Evolutionary conservation across 2,888 invertebrate species (phyloP).

Genomic region (Andrena praecox): DNA sequence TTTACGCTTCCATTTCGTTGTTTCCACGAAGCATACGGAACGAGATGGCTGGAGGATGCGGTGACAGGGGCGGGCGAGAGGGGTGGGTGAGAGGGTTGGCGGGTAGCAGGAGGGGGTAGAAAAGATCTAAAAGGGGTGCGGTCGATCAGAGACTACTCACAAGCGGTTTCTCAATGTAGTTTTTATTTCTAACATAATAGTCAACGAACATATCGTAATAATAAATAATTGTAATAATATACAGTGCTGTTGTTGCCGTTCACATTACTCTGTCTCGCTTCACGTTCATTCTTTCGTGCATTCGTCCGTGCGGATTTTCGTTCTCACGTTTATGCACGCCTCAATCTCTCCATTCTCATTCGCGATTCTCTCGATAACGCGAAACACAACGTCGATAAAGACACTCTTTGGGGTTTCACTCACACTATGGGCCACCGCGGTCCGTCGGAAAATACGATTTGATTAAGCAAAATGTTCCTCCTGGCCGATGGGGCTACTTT

Average conservation of each 20-base stretch:
- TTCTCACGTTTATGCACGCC: neutral
- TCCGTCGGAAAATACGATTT: constrained; percentile 55
- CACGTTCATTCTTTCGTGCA: constrained; percentile 6
- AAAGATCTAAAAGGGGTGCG: neutral
- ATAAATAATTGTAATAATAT: constrained; percentile 78
- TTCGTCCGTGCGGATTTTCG: neutral
- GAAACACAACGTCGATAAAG: constrained; percentile 28
- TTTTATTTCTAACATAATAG: constrained; percentile 82
- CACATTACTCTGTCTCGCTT: constrained; percentile 9
- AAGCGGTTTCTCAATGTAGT: constrained; percentile 57
- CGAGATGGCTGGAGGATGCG: constrained; percentile 1
- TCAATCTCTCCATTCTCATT: neutral
- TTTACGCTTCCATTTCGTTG: constrained; percentile 23
- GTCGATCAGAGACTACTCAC: constrained; percentile 6
- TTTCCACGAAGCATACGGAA: constrained; percentile 11
- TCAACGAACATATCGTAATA: constrained; percentile 81
- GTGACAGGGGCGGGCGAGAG: constrained; percentile 7
- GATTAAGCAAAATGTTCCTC: constrained; percentile 2
- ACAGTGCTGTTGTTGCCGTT: constrained; percentile 66
- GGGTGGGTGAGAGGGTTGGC: neutral
- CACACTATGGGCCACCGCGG: constrained; percentile 9
- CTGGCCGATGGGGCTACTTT: neutral
- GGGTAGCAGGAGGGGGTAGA: neutral
- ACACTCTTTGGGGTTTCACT: constrained; percentile 12
- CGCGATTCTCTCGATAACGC: constrained; percentile 17